Percentiles rank a stretch among this genome's conserved stretches.
These are phyloP conservation scores for Meteorus colon DNA, from an alignment of 2,888 invertebrate species.

Conservation along the genomic window DNA sequence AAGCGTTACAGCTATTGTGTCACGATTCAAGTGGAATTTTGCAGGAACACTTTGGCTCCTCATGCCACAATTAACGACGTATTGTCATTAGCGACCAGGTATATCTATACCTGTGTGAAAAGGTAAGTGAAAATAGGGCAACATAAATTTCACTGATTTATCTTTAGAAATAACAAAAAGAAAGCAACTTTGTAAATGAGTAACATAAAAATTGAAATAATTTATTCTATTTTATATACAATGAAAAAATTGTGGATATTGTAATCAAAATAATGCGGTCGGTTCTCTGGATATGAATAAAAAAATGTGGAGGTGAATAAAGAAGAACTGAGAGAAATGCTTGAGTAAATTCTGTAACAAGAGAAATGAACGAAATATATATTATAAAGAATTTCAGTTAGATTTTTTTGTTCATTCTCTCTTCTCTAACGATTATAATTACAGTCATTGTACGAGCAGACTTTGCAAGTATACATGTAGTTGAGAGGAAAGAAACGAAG, in stretches of 20 bases:
- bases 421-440: constrained; percentile 47
- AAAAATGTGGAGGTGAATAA: no score
- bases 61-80: constrained; percentile 58
- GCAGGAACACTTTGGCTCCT: constrained; percentile 15
- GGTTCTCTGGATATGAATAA: not conserved
- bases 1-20: not conserved
- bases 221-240: not conserved
- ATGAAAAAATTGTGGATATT: not conserved
- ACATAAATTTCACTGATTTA: not conserved
- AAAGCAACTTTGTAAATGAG: not conserved
- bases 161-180: not conserved
- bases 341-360: not conserved
- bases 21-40: not conserved
- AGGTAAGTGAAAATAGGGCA: not conserved
- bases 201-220: constrained; percentile 8
- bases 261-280: not conserved
- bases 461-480: not conserved
- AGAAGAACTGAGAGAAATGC: not conserved
- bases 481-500: not conserved
- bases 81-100: constrained; percentile 53
- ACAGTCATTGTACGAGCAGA: constrained; percentile 39
- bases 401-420: not conserved
- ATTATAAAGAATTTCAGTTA: not conserved
- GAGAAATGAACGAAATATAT: not conserved
- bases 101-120: not conserved